Evolutionary conservation across 2,888 invertebrate genomes (phyloP).

Genomic region (Heliconius ismenius): DNA sequence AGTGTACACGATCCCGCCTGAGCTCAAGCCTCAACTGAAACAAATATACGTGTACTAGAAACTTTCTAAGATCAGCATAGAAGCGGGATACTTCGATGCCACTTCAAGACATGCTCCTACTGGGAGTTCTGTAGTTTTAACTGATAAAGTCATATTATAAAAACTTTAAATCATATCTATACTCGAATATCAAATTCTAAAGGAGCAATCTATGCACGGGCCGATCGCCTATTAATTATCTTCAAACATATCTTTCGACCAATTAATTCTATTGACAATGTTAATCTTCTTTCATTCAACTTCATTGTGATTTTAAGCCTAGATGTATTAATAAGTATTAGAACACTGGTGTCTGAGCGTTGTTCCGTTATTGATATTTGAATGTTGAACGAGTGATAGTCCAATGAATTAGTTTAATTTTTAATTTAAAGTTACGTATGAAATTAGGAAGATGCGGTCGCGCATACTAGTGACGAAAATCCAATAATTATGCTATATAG

Average conservation of each 20-base stretch:
- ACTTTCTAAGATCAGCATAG: constrained; percentile 54
- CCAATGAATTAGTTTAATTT: constrained; percentile 79
- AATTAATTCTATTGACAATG: constrained; percentile 76
- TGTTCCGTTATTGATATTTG: constrained; percentile 66
- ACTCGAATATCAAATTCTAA: constrained; percentile 70
- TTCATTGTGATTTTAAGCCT: constrained; percentile 78
- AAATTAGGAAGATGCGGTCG: constrained; percentile 80
- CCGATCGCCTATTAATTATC: constrained; percentile 58
- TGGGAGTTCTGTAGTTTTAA: constrained; percentile 65
- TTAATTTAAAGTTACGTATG: constrained; percentile 79
- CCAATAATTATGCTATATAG: constrained; percentile 76
- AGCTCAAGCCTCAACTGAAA: constrained; percentile 92
- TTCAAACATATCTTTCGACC: constrained; percentile 78
- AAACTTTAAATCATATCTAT: constrained; percentile 41
- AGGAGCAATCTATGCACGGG: constrained; percentile 61
- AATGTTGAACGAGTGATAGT: constrained; percentile 77
- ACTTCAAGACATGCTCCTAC: constrained; percentile 61
- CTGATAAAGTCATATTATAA: constrained; percentile 67
- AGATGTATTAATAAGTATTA: constrained; percentile 82
- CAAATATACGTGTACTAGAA: constrained; percentile 92
- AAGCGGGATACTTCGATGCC: constrained; percentile 73
- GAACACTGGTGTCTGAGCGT: constrained; percentile 74
- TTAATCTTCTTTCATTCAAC: constrained; percentile 70
- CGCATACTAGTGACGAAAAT: constrained; percentile 82
- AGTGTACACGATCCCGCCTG: constrained; percentile 91